These are phyloP conservation scores for Thalassoma bifasciatum DNA, from an alignment of 2,113 vertebrate species.

Conservation along the genomic window DNA sequence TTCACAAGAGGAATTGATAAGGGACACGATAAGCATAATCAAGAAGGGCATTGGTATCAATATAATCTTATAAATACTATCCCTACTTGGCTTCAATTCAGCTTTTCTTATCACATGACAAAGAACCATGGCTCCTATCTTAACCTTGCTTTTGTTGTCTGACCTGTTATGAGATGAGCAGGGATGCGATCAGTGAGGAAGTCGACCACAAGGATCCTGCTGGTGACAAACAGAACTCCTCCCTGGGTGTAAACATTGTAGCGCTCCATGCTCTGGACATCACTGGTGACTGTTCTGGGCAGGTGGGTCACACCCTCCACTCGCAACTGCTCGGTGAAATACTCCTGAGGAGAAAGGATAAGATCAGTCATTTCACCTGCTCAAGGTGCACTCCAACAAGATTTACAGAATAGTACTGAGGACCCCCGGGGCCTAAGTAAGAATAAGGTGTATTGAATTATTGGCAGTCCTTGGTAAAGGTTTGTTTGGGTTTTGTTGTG, in stretches of 20 bases:
- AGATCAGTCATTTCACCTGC: neutral
- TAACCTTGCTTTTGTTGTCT: neutral
- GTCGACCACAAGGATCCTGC: slow-evolving; percentile 96
- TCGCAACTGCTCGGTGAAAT: slow-evolving; percentile 92
- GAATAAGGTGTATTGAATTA: too few species aligned
- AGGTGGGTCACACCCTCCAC: slow-evolving; percentile 90
- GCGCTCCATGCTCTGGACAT: slow-evolving; percentile 87
- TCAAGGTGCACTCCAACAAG: neutral
- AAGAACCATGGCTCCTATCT: too few species aligned
- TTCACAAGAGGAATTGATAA: too few species aligned
- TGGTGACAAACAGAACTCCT: slow-evolving; percentile 95
- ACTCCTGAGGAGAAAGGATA: slow-evolving; percentile 85
- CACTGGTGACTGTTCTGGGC: slow-evolving; percentile 91
- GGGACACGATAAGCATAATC: too few species aligned
- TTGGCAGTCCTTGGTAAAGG: too few species aligned
- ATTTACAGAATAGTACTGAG: neutral
- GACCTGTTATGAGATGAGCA: slow-evolving; percentile 93
- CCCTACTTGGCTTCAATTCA: too few species aligned
- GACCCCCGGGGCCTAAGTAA: neutral
- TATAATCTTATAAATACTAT: too few species aligned
- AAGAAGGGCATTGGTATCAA: too few species aligned
- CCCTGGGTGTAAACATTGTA: slow-evolving; percentile 93
- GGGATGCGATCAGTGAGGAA: slow-evolving; percentile 96
- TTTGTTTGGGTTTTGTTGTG: too few species aligned
- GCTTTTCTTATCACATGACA: too few species aligned